Evolutionary conservation across 2,888 invertebrate species (phyloP), one percentile per base, ranked within the genome.

Genomic region (Agrilus mali): DNA sequence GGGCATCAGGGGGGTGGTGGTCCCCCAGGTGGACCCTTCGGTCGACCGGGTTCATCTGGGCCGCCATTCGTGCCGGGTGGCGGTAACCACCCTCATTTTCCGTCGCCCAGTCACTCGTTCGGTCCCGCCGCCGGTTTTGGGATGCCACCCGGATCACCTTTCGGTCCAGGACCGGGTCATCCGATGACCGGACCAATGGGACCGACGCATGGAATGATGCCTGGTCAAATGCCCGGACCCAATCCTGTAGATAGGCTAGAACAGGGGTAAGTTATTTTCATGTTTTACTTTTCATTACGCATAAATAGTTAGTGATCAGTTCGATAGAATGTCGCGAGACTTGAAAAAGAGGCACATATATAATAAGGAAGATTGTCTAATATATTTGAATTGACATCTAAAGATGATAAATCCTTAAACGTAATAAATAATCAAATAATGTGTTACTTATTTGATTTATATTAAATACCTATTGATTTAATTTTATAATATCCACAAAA

Each of bases 191-290:
- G 76, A 47, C 79, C 79, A 4, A 78, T 79, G 64, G 73, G 73
- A 40, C 76, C 75, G 31, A 75, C 70, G 48, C 78, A 77, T 59
- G 71, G 69, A 40, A 69, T 72, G 63, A 73, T 72, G 69, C 74
- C 72, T 22, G 71, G 73, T 46, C 76, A 74, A 63, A 76, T 81
- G 73, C 61, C 63, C 41, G 80, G 80, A 50, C 82, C 86, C 49
- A 86, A 85, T 57, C 85, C 86, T 58, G 85, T 87, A 58, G 86
- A 86, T 67, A 75, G 86, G 70, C 80, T 74, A 66, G 86, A 83
- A 64, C 82, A 80, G 68, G 82, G 82, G 75, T 80, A 58, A 78
- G 78, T 74, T 10, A 10, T 27, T 27, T 56, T 39, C 41, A 37
- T 40, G 27, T 37, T 34, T 38, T 36, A n/a, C n/a, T n/a, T n/a